Evolutionary conservation across 2,113 vertebrate species (phyloP).

Genomic region (Arvicanthis niloticus): DNA sequence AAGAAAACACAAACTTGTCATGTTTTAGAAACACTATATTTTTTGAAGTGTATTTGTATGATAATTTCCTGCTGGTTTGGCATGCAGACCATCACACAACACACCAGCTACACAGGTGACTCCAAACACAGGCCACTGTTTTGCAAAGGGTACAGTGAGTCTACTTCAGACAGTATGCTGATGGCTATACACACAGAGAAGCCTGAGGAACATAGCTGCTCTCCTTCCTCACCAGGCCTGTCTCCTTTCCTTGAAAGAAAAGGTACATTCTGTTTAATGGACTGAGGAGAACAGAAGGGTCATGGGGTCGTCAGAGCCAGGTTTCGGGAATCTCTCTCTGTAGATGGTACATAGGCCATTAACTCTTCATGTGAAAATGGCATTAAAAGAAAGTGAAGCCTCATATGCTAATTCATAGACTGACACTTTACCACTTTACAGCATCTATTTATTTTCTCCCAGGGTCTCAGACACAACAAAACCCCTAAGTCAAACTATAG

Average conservation of each 20-base stretch:
- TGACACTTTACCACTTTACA: background rate
- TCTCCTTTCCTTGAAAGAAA: background rate
- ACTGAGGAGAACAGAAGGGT: slow-evolving; percentile 5
- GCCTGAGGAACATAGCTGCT: background rate
- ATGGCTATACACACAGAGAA: background rate
- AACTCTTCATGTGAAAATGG: slow-evolving; percentile 43
- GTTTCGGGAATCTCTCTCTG: background rate
- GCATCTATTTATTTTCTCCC: slow-evolving; percentile 35
- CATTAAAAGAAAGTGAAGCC: background rate
- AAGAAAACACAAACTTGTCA: slow-evolving; percentile 69
- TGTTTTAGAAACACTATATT: slow-evolving; percentile 70
- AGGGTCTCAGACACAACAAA: background rate
- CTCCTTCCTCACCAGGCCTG: background rate
- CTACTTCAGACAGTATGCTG: background rate
- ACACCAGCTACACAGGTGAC: background rate
- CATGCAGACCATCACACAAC: background rate
- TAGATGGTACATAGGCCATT: background rate
- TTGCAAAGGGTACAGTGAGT: background rate
- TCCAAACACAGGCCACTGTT: too few relatives aligned
- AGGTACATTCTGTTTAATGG: background rate
- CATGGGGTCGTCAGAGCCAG: background rate
- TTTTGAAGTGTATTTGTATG: slow-evolving; percentile 13
- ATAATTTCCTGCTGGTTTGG: background rate
- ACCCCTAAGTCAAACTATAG: background rate
- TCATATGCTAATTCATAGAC: slow-evolving; percentile 48